These are phyloP conservation scores for Poecilia gillii DNA, from an alignment of 2,797 vertebrate species.

Conservation along the genomic window DNA sequence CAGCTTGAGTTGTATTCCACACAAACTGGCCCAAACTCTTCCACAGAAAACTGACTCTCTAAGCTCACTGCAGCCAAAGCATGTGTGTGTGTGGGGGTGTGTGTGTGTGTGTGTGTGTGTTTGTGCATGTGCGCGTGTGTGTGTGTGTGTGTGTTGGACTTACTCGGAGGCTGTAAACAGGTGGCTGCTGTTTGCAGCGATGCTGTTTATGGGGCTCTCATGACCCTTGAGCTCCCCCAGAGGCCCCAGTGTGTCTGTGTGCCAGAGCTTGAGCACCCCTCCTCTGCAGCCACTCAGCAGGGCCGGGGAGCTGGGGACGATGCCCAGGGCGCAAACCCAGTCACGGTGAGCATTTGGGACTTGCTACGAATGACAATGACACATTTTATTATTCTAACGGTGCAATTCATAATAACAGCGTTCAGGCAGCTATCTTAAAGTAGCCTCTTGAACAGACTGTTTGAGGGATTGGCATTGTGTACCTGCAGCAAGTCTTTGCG, in stretches of 20 bases:
- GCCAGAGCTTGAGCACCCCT: slow-evolving; percentile 94
- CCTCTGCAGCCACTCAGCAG: slow-evolving; percentile 95
- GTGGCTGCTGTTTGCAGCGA: slow-evolving; percentile 91
- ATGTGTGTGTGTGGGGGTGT: background rate
- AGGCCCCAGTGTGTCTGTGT: slow-evolving; percentile 86
- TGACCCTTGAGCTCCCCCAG: slow-evolving; percentile 92
- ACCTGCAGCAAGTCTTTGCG: slow-evolving; percentile 97
- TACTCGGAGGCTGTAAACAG: slow-evolving; percentile 97
- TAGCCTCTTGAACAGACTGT: background rate
- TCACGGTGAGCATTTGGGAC: slow-evolving; percentile 97
- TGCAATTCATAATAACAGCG: background rate
- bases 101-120: slow-evolving; percentile 6
- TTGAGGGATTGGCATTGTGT: background rate
- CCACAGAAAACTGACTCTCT: background rate
- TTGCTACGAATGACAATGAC: slow-evolving; percentile 82
- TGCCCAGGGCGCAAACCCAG: slow-evolving; percentile 95
- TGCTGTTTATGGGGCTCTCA: slow-evolving; percentile 95
- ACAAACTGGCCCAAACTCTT: background rate
- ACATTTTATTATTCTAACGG: background rate
- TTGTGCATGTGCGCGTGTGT: slow-evolving; percentile 1
- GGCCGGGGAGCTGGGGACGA: slow-evolving; percentile 84
- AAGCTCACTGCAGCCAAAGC: background rate
- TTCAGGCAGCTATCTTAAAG: background rate
- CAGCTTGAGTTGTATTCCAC: background rate
- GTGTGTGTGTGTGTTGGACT: slow-evolving; percentile 67